phyloP scores from a whole-genome alignment of 2,888 invertebrate genomes.

The Drosophila tripunctata region DNA sequence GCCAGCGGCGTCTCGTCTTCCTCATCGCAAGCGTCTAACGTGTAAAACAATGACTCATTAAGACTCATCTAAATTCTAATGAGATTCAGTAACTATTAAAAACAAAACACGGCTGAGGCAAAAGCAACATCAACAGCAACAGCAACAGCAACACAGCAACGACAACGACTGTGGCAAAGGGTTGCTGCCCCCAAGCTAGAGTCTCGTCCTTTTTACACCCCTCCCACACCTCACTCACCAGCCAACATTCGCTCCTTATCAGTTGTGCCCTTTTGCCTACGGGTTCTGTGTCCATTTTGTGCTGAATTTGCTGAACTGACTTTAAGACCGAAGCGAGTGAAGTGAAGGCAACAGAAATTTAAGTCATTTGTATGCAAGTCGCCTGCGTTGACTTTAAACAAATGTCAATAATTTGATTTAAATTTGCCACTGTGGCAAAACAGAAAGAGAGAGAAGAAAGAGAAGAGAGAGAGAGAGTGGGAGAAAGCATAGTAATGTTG shows the following conservation, averaged over 20 bases:
- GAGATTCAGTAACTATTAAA: conserved; percentile 84
- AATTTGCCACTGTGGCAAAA: conserved; percentile 54
- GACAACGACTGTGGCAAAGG: conserved; percentile 64
- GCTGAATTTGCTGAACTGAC: conserved; percentile 62
- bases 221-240: background rate
- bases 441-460: background rate
- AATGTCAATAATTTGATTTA: conserved; percentile 80
- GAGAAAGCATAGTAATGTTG: background rate
- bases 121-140: conserved; percentile 35
- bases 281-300: conserved; percentile 62
- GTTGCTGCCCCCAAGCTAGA: conserved; percentile 59
- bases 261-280: conserved; percentile 39
- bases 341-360: conserved; percentile 42
- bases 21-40: conserved; percentile 66
- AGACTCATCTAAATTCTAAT: conserved; percentile 84
- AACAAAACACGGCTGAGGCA: conserved; percentile 71
- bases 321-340: too few relatives aligned
- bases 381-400: conserved; percentile 67
- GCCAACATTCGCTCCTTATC: conserved; percentile 64
- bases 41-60: conserved; percentile 84
- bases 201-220: conserved; percentile 14
- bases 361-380: conserved; percentile 74
- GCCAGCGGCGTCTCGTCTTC: conserved; percentile 17
- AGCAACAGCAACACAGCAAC: conserved; percentile 22
- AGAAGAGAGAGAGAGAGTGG: background rate